These are phyloP conservation scores for Halyomorpha halys DNA, from an alignment of 1,140 invertebrate genomes.

Conservation along the genomic window DNA sequence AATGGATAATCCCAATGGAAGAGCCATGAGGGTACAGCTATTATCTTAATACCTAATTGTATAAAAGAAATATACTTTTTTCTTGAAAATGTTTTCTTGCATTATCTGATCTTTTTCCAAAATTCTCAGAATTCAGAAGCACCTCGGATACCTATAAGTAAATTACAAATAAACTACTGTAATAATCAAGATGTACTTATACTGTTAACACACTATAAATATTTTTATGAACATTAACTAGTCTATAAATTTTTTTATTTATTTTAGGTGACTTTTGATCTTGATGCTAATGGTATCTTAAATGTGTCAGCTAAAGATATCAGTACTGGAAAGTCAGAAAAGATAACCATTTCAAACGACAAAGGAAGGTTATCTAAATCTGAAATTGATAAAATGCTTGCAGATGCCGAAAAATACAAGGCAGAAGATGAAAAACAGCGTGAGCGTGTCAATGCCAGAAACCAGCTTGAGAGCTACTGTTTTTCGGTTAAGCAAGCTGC, in stretches of 20 bases:
- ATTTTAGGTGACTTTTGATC: constrained; percentile 47
- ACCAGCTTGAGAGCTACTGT: constrained; percentile 58
- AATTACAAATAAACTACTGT: no score
- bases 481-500: constrained; percentile 53
- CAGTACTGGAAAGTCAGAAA: constrained; percentile 42
- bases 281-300: constrained; percentile 60
- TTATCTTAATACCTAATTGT: no score
- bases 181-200: no score
- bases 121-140: no score
- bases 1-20: no score
- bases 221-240: no score
- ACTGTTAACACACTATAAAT: no score
- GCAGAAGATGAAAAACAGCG: constrained; percentile 45
- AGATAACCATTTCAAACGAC: constrained; percentile 48
- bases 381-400: constrained; percentile 51
- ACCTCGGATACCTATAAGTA: no score
- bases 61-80: no score
- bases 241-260: background rate
- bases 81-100: no score
- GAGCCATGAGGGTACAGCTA: no score
- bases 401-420: constrained; percentile 54
- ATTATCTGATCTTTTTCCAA: no score
- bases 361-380: constrained; percentile 45
- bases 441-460: constrained; percentile 50
- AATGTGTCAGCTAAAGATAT: constrained; percentile 48